These are phyloP conservation scores for Hapalemur alaotrensis DNA, from an alignment of 2,797 vertebrate species.

Conservation along the genomic window DNA sequence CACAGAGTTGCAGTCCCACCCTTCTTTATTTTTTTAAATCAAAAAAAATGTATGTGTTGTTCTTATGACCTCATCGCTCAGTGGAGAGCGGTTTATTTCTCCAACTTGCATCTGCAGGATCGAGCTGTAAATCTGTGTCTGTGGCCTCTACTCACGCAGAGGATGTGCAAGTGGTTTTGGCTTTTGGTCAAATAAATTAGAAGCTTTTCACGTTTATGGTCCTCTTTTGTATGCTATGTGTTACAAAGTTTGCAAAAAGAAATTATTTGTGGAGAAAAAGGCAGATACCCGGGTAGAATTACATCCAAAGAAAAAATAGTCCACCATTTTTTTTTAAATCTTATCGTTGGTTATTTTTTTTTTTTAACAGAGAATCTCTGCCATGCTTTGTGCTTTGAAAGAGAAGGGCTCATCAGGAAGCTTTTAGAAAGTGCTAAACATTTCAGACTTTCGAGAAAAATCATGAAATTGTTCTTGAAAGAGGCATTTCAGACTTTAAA, in stretches of 20 bases:
- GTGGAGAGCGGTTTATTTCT: conserved; percentile 41
- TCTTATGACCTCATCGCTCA: conserved; percentile 50
- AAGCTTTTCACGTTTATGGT: conserved; percentile 14
- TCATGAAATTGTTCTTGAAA: background rate
- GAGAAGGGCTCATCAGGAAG: background rate
- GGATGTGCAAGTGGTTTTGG: background rate
- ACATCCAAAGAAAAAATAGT: background rate
- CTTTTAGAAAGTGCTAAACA: background rate
- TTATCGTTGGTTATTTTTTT: background rate
- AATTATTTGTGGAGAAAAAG: background rate
- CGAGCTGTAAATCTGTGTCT: conserved; percentile 29
- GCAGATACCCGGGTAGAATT: background rate
- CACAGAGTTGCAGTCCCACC: background rate
- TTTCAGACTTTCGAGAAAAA: conserved; percentile 47
- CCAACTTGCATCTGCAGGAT: background rate
- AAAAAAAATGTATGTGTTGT: conserved; percentile 24
- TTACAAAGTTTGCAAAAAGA: no score
- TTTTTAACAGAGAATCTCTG: background rate
- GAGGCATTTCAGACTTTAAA: background rate
- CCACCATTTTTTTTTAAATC: background rate
- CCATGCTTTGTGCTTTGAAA: background rate
- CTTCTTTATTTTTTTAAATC: conserved; percentile 38
- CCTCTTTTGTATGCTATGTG: background rate
- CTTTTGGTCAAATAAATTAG: conserved; percentile 44
- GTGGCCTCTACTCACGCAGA: background rate